Base-by-base conservation (phyloP, 2,113 vertebrate species). In the Rhinogobius similis region DNA sequence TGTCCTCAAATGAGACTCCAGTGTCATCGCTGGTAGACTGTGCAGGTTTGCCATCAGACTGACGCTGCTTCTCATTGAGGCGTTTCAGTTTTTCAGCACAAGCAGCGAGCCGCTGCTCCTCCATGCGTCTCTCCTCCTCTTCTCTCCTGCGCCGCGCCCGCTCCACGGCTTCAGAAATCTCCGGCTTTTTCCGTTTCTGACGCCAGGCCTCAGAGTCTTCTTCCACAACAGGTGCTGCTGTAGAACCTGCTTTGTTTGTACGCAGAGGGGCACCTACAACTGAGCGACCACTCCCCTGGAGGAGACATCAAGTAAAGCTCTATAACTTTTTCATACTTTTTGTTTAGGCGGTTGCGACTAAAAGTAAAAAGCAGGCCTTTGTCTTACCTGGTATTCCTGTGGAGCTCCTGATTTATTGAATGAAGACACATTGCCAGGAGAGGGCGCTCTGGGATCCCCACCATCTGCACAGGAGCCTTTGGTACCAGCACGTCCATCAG, bases 41-140 rank as follows among this genome's bases (percentile, higher is more conserved):
- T 23, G 77, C 24, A 16, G 90, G 53, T 71, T 84, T 83, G 61
- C 29, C 36, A 61, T 92, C 90, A 20, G 62, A 39, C 2, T 81
- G 84, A 1, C 94, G 94, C n/a, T 96, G 94, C 88, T 99, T 99
- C 82, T 99, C 98, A 48, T 99, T 95, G 68, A 99, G 91, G 24
- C 94, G 93, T 83, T 99, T 99, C 0, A 99, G 90, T 82, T 99
- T 99, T 82, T 98, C 97, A 1, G 97, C 97, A 82, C 98, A 99
- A 0, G 97, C 98, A 8, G 98, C 97, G 71, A 99, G 96, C 39
- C 98, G 91, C 67, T 98, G 97, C 56, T 98, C 96, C 62, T 99
- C 97, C 98, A 98, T 98, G 26, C 95, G 92, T n/a, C 95, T 92
- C 66, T 99, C 98, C 13, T 99, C 97, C 39, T 98, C 98, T 44